Percentiles rank a stretch among this genome's conserved stretches.
Conservation (phyloP, 2,797 vertebrate species). For the Sebastes miniatus region DNA sequence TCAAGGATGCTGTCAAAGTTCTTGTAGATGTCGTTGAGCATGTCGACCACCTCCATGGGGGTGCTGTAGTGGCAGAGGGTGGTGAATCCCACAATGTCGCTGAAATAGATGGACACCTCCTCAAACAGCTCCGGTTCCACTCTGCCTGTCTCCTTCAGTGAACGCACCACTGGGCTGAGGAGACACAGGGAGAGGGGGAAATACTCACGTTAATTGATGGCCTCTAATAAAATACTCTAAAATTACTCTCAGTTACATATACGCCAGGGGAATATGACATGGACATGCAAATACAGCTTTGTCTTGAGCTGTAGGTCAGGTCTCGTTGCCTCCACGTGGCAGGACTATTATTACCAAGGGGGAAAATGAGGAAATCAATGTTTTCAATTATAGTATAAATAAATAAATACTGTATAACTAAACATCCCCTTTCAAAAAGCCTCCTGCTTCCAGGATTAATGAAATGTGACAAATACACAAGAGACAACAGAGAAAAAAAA, state of each 20-base stretch:
- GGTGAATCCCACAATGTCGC: slow-evolving; percentile 97
- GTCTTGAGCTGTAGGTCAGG: not conserved
- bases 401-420: not conserved
- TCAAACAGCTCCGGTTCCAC: slow-evolving; percentile 96
- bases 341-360: not conserved
- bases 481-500: not conserved
- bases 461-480: not conserved
- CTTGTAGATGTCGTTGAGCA: slow-evolving; percentile 98
- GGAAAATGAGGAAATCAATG: not conserved
- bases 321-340: not conserved
- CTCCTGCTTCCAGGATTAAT: not conserved
- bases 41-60: slow-evolving; percentile 98
- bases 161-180: slow-evolving; percentile 92
- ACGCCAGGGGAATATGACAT: not conserved
- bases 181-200: not conserved
- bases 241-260: not conserved
- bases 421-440: not conserved
- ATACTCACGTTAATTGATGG: not conserved
- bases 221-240: not conserved
- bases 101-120: slow-evolving; percentile 97
- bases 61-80: slow-evolving; percentile 97
- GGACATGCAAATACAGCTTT: not conserved
- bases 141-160: slow-evolving; percentile 92
- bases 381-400: not conserved
- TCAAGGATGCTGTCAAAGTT: slow-evolving; percentile 97